A percentile compares a stretch with the other conserved stretches of the same genome.
phyloP scores from a whole-genome alignment of 2,888 invertebrate genomes.

The Cephonodes hylas region DNA sequence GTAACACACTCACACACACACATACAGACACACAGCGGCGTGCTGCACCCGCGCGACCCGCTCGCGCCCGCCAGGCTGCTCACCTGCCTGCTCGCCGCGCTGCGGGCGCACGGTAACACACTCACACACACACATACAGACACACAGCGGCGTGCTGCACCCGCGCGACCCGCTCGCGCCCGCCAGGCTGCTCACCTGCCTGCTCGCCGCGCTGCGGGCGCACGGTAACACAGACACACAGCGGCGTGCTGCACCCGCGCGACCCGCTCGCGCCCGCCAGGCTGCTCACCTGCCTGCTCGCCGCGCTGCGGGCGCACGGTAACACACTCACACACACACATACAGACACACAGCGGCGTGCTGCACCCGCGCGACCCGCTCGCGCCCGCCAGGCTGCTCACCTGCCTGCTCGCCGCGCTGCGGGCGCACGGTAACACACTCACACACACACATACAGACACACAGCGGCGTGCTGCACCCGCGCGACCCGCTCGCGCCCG shows the following conservation, averaged over 20 bases:
- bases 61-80: conserved; percentile 90
- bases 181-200: conserved; percentile 90
- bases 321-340: conserved; percentile 25
- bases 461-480: conserved; percentile 84
- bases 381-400: conserved; percentile 89
- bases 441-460: background rate
- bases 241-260: conserved; percentile 84
- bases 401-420: conserved; percentile 91
- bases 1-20: conserved; percentile 57
- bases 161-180: conserved; percentile 85
- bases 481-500: conserved; percentile 87
- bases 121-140: background rate
- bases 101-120: conserved; percentile 89
- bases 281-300: conserved; percentile 90
- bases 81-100: conserved; percentile 90
- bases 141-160: conserved; percentile 84
- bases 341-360: conserved; percentile 78
- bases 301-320: conserved; percentile 92
- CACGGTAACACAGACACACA: conserved; percentile 82
- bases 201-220: conserved; percentile 91
- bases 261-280: conserved; percentile 90
- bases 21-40: conserved; percentile 68
- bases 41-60: conserved; percentile 85
- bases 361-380: conserved; percentile 85
- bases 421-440: conserved; percentile 87